These are phyloP conservation scores for Meteorus cinctellus DNA, from an alignment of 2,888 invertebrate genomes.

Conservation along the genomic window DNA sequence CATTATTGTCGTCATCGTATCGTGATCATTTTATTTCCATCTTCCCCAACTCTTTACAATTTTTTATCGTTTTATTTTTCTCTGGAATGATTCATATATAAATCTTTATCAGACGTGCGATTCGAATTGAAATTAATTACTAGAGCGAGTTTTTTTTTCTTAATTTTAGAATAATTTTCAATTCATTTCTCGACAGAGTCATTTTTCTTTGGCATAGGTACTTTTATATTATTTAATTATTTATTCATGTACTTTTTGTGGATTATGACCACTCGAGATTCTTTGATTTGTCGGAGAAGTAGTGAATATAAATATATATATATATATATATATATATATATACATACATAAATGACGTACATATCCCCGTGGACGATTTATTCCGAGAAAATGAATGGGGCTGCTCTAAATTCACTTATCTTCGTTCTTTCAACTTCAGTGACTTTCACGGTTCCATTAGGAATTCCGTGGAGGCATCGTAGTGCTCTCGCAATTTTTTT, in stretches of 20 bases:
- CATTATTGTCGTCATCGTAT: background rate
- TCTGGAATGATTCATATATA: background rate
- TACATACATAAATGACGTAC: constrained; percentile 19
- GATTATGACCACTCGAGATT: constrained; percentile 6
- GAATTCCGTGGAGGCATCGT: constrained; percentile 36
- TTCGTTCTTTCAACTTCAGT: constrained; percentile 44
- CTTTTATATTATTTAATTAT: background rate
- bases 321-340: constrained; percentile 18
- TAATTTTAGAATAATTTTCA: background rate
- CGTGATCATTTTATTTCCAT: background rate
- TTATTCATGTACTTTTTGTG: background rate
- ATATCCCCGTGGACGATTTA: constrained; percentile 43
- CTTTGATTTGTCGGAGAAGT: constrained; percentile 19
- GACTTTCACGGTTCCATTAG: constrained; percentile 44
- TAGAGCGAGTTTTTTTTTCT: background rate
- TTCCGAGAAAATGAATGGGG: constrained; percentile 48
- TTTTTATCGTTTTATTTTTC: background rate
- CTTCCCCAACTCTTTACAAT: background rate
- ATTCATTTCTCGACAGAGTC: background rate
- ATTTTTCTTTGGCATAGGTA: background rate
- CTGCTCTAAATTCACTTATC: constrained; percentile 50
- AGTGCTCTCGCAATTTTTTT: constrained; percentile 10
- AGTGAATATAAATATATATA: background rate
- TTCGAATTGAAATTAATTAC: background rate
- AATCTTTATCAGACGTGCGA: no score